Evolutionary conservation across 2,113 vertebrate species (phyloP).

Genomic region (Cromileptes altivelis): DNA sequence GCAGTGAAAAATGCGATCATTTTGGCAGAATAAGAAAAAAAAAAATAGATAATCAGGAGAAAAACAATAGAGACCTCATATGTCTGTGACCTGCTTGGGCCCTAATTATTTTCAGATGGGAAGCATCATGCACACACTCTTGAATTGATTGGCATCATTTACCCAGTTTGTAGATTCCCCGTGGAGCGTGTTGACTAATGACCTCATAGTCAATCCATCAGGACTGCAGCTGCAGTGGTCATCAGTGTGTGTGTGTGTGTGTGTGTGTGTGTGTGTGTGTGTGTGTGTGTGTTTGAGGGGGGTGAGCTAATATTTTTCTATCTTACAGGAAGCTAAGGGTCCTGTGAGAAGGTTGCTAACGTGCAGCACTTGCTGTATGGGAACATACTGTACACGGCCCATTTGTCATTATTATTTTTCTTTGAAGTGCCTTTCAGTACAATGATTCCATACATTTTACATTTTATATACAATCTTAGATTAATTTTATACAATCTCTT

Average conservation of each 20-base stretch:
- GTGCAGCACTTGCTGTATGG: no score
- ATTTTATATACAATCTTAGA: not conserved
- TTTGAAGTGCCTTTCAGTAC: no score
- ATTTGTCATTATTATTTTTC: no score
- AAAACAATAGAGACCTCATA: no score
- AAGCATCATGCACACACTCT: not conserved
- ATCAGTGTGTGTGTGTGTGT: conserved; percentile 8
- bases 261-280: conserved; percentile 34
- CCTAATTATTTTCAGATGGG: conserved; percentile 19
- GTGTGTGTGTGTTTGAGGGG: not conserved
- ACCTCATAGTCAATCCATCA: conserved; percentile 45
- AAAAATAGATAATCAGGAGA: no score
- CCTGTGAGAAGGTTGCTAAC: no score
- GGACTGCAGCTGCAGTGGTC: conserved; percentile 40
- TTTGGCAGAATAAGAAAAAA: no score
- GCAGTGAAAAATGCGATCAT: no score
- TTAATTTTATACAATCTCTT: no score
- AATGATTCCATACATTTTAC: not conserved
- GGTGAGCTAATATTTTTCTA: no score
- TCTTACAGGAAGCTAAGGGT: not conserved
- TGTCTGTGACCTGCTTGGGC: no score
- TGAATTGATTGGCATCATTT: conserved; percentile 30
- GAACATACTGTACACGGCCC: not conserved
- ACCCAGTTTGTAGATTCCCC: conserved; percentile 42
- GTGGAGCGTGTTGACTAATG: conserved; percentile 36